These are phyloP conservation scores for Ictidomys tridecemlineatus DNA, from an alignment of 2,113 vertebrate species.

Conservation along the genomic window DNA sequence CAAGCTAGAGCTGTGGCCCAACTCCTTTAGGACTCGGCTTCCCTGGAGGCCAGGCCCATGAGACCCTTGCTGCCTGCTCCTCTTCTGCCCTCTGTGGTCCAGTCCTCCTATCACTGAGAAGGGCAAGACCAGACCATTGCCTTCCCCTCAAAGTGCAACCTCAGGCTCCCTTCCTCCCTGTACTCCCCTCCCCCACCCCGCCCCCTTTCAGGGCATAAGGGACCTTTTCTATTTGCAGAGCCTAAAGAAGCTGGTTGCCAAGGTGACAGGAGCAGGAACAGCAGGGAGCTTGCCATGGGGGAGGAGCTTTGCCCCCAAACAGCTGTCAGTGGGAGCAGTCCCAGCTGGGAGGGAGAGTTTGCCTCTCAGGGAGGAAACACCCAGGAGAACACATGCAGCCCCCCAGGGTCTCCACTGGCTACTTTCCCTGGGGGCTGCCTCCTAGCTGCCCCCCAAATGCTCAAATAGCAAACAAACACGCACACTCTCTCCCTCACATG, in stretches of 20 bases:
- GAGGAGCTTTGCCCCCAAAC: slow-evolving; percentile 84
- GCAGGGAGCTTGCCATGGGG: slow-evolving; percentile 81
- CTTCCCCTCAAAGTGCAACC: slow-evolving; percentile 57
- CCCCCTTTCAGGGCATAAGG: slow-evolving; percentile 79
- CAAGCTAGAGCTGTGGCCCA: not conserved
- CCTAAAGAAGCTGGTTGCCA: slow-evolving; percentile 83
- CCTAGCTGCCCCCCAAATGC: slow-evolving; percentile 67
- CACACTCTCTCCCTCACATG: not conserved
- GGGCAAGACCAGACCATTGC: slow-evolving; percentile 44
- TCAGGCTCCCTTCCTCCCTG: slow-evolving; percentile 65
- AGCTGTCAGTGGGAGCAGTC: slow-evolving; percentile 84
- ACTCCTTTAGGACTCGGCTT: not conserved
- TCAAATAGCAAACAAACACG: slow-evolving; percentile 55
- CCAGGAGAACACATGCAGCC: slow-evolving; percentile 59
- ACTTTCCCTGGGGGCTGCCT: slow-evolving; percentile 72
- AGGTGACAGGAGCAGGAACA: slow-evolving; percentile 83
- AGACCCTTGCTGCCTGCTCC: not conserved
- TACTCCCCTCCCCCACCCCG: slow-evolving; percentile 62
- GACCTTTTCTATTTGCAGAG: slow-evolving; percentile 84
- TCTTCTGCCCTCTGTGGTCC: slow-evolving; percentile 11
- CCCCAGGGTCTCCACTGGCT: slow-evolving; percentile 54
- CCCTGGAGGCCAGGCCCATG: slow-evolving; percentile 2
- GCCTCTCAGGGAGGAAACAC: slow-evolving; percentile 65
- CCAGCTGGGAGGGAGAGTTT: slow-evolving; percentile 77
- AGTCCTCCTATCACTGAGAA: not conserved